Conservation (phyloP, 2,888 invertebrate species). For the Trilocha varians region DNA sequence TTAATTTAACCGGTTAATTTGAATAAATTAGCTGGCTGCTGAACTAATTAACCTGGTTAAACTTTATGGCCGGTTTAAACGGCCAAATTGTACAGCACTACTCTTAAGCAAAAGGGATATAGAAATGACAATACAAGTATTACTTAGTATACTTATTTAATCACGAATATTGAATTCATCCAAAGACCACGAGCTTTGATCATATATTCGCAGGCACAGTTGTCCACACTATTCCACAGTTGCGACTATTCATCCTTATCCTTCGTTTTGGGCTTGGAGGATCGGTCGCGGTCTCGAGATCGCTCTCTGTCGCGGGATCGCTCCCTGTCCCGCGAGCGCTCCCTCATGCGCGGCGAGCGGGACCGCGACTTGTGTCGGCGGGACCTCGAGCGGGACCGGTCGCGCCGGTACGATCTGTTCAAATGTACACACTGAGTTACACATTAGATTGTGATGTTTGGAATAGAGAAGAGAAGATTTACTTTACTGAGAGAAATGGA, state of each 20-base stretch:
- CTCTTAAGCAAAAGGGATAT: no score
- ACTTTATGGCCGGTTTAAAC: no score
- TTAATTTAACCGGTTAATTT: no score
- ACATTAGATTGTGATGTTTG: no score
- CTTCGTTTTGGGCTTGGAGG: slow-evolving; percentile 70
- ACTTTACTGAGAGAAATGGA: no score
- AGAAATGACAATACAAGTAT: neutral
- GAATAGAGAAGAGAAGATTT: no score
- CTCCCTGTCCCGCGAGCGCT: slow-evolving; percentile 27
- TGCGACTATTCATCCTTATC: slow-evolving; percentile 72
- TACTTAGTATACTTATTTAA: neutral
- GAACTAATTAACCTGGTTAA: no score
- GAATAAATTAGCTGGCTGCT: no score
- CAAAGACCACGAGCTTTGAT: neutral
- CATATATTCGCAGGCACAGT: neutral
- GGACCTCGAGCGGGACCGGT: slow-evolving; percentile 78
- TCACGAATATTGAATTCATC: neutral
- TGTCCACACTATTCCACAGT: neutral
- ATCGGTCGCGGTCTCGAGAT: slow-evolving; percentile 62
- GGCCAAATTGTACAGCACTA: no score
- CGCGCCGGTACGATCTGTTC: slow-evolving; percentile 77
- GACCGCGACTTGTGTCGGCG: slow-evolving; percentile 81
- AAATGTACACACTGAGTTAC: no score
- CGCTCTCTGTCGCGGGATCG: slow-evolving; percentile 40
- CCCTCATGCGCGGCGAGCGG: slow-evolving; percentile 74